Conservation (phyloP, 1,140 invertebrate genomes). For the Drosophila persimilis region DNA sequence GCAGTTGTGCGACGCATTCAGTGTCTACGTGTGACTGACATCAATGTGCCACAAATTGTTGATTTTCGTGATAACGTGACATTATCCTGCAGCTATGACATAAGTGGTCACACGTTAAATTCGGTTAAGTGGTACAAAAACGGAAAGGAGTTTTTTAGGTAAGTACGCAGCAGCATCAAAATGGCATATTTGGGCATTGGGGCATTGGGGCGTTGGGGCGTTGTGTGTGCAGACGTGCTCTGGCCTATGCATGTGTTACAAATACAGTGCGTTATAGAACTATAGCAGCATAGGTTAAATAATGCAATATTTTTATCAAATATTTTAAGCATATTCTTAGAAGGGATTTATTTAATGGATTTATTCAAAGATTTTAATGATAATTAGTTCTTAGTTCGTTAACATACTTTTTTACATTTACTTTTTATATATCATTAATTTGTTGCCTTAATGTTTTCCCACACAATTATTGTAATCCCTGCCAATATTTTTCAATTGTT, state of each 20-base stretch:
- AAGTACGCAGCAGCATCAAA: conserved; percentile 50
- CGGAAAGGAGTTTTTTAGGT: conserved; percentile 88
- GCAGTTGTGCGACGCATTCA: conserved; percentile 70
- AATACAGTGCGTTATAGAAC: neutral
- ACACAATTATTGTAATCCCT: too few species aligned
- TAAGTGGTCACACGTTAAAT: conserved; percentile 87
- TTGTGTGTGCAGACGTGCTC: neutral
- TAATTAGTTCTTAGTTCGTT: too few species aligned
- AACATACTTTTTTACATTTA: too few species aligned
- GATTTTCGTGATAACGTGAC: conserved; percentile 84
- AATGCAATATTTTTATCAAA: too few species aligned
- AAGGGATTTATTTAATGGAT: too few species aligned
- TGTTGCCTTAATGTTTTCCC: too few species aligned
- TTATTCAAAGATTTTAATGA: too few species aligned
- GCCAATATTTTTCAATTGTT: too few species aligned
- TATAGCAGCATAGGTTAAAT: too few species aligned
- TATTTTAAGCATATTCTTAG: too few species aligned
- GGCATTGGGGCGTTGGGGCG: neutral
- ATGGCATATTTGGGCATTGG: neutral
- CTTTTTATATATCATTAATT: too few species aligned
- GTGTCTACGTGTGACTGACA: conserved; percentile 79
- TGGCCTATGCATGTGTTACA: neutral
- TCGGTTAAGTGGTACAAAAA: conserved; percentile 93
- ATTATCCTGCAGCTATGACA: conserved; percentile 85
- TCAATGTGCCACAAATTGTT: conserved; percentile 83